Base-by-base conservation (phyloP, 2,113 vertebrate species). In the Ceratotherium simum region DNA sequence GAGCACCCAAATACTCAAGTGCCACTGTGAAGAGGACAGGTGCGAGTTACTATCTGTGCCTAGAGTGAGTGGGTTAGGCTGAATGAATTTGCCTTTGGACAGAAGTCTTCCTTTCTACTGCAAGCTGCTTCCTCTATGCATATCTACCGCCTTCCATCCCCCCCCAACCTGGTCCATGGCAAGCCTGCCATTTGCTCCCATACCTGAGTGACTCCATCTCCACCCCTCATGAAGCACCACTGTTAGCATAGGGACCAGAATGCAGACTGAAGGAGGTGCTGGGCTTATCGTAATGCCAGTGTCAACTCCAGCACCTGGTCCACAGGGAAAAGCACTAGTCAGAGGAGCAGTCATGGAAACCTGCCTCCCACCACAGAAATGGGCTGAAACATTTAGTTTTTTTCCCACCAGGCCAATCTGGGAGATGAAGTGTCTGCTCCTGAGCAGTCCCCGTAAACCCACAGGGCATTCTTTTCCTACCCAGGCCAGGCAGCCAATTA, bases 401-500 rank as follows among this genome's bases (percentile, higher is more conserved):
- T 88, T 51, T 78, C 46, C 10, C 8, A 64, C 80, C 58, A 91
- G n/a, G 54, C n/a, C 46, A 73, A 31, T 73, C 29, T 81, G 39
- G 82, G 70, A 92, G 80, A 92, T 92, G 62, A 54, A 82, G n/a
- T 80, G 27, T 88, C 72, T 95, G 14, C 13, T 83, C 29, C 36
- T 56, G 27, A 93, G 18, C 1, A 36, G 46, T 79, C 91, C 29
- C 78, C 17, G 42, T 76, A 81, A 97, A 17, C 14, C 56, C 56
- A 76, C 18, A 78, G 69, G 75, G 33, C 27, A 80, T 58, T 87
- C 3, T 4, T 27, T 58, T 65, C 31, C 2, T 8, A 87, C 46
- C 14, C 69, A 96, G 79, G 33, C 54, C 91, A 94, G 83, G 70
- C 23, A 31, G 62, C 51, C 83, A 90, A 62, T 90, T 94, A 92